Conservation (phyloP, 2,113 vertebrate genomes). For the Scytalopus superciliaris region DNA sequence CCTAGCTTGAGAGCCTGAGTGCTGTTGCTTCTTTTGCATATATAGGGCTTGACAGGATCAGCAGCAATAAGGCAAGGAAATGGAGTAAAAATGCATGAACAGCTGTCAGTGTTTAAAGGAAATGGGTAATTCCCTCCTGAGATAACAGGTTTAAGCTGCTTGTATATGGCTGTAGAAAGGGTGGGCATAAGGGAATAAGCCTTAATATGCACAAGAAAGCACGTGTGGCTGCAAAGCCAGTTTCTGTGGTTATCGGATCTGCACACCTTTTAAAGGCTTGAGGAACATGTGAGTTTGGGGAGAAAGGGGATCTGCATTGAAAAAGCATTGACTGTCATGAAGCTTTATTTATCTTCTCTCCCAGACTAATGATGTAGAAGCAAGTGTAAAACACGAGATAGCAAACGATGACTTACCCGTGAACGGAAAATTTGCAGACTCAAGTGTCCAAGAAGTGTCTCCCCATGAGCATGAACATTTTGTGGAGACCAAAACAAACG, state of each 20-base stretch:
- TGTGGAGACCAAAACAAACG: conserved; percentile 64
- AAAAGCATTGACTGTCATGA: neutral
- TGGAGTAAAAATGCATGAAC: neutral
- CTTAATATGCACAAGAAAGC: neutral
- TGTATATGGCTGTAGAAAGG: neutral
- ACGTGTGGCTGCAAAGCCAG: neutral
- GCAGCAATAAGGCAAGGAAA: neutral
- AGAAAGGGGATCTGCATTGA: neutral
- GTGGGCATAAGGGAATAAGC: neutral
- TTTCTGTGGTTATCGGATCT: neutral
- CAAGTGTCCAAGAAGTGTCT: conserved; percentile 21
- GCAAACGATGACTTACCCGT: conserved; percentile 62
- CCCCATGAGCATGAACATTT: conserved; percentile 77
- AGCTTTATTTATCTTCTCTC: conserved; percentile 14
- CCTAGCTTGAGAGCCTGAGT: neutral
- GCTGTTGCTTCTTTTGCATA: neutral
- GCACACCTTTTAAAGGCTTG: neutral
- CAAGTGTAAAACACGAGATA: conserved; percentile 79
- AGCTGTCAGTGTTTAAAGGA: neutral
- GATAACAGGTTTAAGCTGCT: neutral
- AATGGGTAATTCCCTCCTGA: neutral
- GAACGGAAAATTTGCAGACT: conserved; percentile 72
- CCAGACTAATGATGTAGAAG: conserved; percentile 71
- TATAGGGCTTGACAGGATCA: neutral
- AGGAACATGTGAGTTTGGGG: neutral